Evolutionary conservation across 2,888 invertebrate genomes (phyloP).

Genomic region (Chaetoderma sp.): DNA sequence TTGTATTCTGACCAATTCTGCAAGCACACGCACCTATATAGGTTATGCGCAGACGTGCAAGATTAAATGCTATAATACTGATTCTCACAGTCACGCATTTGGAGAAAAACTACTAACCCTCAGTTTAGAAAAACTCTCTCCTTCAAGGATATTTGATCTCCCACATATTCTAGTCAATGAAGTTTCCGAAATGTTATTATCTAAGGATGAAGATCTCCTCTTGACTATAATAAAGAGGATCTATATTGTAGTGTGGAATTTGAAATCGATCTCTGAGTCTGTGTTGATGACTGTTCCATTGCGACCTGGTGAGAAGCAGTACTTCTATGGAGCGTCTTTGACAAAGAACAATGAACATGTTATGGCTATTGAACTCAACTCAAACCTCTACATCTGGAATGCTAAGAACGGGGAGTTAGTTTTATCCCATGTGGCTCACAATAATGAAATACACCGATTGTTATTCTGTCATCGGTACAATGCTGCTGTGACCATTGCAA

Average conservation of each 20-base stretch:
- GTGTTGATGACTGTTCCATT: slow-evolving; percentile 11
- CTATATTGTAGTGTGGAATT: slow-evolving; percentile 39
- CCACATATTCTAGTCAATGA: slow-evolving; percentile 17
- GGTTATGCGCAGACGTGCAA: slow-evolving; percentile 46
- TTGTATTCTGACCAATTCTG: slow-evolving; percentile 38
- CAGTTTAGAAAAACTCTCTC: too few species aligned
- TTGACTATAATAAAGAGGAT: slow-evolving; percentile 36
- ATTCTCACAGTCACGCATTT: background rate
- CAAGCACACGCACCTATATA: slow-evolving; percentile 42
- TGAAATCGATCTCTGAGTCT: slow-evolving; percentile 34
- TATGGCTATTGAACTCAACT: slow-evolving; percentile 31
- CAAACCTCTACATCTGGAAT: slow-evolving; percentile 37
- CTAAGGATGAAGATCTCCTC: slow-evolving; percentile 32
- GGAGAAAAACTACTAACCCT: background rate
- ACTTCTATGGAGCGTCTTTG: slow-evolving; percentile 32
- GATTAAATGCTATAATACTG: slow-evolving; percentile 39
- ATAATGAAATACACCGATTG: slow-evolving; percentile 30
- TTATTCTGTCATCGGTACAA: slow-evolving; percentile 14
- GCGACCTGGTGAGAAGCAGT: background rate
- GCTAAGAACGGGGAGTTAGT: slow-evolving; percentile 31
- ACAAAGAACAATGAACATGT: slow-evolving; percentile 36
- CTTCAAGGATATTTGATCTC: too few species aligned
- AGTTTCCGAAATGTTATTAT: slow-evolving; percentile 34
- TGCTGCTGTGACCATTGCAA: slow-evolving; percentile 29
- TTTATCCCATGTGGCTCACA: slow-evolving; percentile 29